Base-by-base conservation (phyloP, 2,888 invertebrate species). In the Flexamia atlantica region DNA sequence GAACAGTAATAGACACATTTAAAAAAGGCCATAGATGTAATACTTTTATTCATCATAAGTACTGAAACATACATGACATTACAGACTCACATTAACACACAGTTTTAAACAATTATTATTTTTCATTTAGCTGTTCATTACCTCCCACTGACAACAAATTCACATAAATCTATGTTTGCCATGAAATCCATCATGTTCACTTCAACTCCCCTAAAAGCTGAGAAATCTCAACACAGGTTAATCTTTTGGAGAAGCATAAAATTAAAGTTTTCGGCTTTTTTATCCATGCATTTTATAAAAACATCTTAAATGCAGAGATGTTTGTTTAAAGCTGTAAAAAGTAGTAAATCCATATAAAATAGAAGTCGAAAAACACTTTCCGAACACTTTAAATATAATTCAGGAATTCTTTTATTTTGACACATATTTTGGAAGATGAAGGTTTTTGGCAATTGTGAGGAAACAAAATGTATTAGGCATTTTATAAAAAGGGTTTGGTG, bases 301-400 rank as follows among this genome's bases (percentile, higher is more conserved):
- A 76, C 50, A 28, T 50, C 36, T 28, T 9, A 76, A 46, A 30
- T 50, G 25, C 50, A 28, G 28, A 76, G 46, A 76, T 42, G 23
- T 68, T 68, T 72, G 30, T 46, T 76, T 76, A 76, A 76, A 50
- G 76, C 76, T 76, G 50, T 76, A 76, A 76, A 72, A 76, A 76
- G 76, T 76, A 76, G 46, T 76, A 76, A 76, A 76, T 76, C 32
- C 76, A 76, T 76, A 23, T 50, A 76, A 76, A 76, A 76, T 76
- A 76, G 76, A 76, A 76, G 76, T 76, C 9, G 72, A 76, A 72
- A 72, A 50, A 76, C 76, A 76, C 76, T 76, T 28, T 76, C 28
- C 28, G 32, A 76, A 76, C 46, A 50, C 28, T 76, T 23, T 76
- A 50, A 50, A 76, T 32, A 76, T 50, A 76, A 76, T 76, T 46